Base-by-base conservation (phyloP, 1,140 invertebrate species). In the Rhyzopertha dominica region DNA sequence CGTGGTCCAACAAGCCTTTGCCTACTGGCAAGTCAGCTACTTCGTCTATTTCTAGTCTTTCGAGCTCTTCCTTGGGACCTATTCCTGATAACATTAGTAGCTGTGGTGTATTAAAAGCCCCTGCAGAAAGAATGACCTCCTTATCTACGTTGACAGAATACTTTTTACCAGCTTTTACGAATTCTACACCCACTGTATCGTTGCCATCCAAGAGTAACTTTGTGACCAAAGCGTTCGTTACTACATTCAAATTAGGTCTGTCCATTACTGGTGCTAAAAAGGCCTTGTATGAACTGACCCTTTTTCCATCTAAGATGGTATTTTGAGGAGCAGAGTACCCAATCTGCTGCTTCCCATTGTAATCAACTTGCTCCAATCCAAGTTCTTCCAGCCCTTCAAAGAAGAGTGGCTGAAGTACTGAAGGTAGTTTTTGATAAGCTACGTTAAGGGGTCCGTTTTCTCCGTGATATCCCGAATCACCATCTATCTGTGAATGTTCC, bases 81-180 rank as follows among this genome's bases (percentile, higher is more conserved):
- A 89, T 74, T 4, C 86, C 86, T 1, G 83, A 86, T 1, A 88
- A 54, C 83, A 90, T 86, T 1, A 90, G 65, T 3, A 90, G 48
- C 48, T 86, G 81, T 0, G 84, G 80, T 0, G 77, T 77, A 43
- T 82, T 83, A 0, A 86, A 77, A 0, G 82, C 74, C 1, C 84
- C 85, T 1, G 77, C 81, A 12, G 78, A 80, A 3, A 87, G 12
- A 8, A 88, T 82, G 0, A 88, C 76, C 70, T 88, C 85, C 54
- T 76, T 81, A 12, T 58, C 71, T 0, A 78, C 79, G 36, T 58
- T 63, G 5, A 75, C 68, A 24, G 57, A 62, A 35, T 71, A 73
- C 3, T 48, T 37, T n/a, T 58, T 60, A n/a, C 32, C 64, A 22
- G 71, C 65, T 29, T 68, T 67, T 8, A 65, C 43, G 53, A 79